Evolutionary conservation across 2,797 vertebrate genomes (phyloP).

Genomic region (Betta splendens): DNA sequence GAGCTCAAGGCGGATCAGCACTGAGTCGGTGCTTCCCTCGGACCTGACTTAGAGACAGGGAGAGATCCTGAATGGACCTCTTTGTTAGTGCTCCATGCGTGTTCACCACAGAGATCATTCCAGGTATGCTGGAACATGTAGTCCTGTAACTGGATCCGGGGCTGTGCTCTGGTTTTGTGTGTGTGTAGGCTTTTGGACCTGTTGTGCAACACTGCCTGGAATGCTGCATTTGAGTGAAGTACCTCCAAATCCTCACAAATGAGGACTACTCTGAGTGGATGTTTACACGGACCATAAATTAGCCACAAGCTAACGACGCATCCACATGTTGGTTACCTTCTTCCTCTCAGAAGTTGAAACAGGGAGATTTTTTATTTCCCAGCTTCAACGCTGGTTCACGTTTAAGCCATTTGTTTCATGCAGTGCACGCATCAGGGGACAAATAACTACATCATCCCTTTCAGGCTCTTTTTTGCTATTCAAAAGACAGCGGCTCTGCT

Average conservation of each 20-base stretch:
- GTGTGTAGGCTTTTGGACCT: conserved; percentile 56
- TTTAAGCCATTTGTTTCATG: conserved; percentile 11
- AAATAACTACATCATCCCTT: conserved; percentile 16
- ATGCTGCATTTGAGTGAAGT: conserved; percentile 49
- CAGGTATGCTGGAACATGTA: conserved; percentile 19
- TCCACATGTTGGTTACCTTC: conserved; percentile 10
- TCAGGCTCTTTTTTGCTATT: conserved; percentile 12
- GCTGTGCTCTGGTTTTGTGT: conserved; percentile 28
- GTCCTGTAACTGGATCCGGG: conserved; percentile 58
- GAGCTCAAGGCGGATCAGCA: conserved; percentile 4
- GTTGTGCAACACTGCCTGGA: conserved; percentile 70
- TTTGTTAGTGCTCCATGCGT: conserved; percentile 1
- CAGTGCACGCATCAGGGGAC: neutral
- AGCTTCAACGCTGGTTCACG: neutral
- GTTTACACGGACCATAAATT: conserved; percentile 22
- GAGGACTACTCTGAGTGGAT: conserved; percentile 12
- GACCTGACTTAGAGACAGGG: neutral
- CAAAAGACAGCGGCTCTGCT: conserved; percentile 2
- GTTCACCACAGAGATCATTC: conserved; percentile 5
- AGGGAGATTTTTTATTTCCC: neutral
- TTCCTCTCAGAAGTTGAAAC: conserved; percentile 8
- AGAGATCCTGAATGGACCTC: conserved; percentile 24
- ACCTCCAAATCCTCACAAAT: conserved; percentile 35
- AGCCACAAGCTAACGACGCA: conserved; percentile 10
- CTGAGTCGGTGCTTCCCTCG: neutral